Conservation (phyloP, 2,797 vertebrate genomes). For the Cossypha dichroa region DNA sequence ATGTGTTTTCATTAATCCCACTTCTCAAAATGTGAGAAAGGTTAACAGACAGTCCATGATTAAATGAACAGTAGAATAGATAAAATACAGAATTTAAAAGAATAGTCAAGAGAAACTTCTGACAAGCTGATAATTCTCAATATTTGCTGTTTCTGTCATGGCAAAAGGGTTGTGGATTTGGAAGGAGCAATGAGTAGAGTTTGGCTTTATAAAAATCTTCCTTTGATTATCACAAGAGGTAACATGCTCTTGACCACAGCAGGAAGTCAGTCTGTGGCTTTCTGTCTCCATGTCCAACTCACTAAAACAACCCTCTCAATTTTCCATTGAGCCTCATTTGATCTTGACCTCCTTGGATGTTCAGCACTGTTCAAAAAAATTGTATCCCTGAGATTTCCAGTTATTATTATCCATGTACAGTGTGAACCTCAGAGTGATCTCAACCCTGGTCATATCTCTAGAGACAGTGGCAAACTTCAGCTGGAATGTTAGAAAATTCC, state of each 20-base stretch:
- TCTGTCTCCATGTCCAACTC: background rate
- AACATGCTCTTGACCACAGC: background rate
- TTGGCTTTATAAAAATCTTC: background rate
- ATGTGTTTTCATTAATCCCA: background rate
- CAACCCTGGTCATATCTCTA: background rate
- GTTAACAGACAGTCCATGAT: background rate
- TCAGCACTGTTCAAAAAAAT: background rate
- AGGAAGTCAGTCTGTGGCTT: background rate
- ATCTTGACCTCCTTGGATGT: fast-evolving
- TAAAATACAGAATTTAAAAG: background rate
- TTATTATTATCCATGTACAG: background rate
- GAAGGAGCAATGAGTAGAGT: background rate
- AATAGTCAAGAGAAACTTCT: background rate
- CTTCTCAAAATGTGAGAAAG: background rate
- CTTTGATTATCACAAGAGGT: background rate
- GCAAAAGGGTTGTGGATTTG: background rate
- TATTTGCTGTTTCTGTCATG: background rate
- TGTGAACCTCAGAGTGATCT: background rate
- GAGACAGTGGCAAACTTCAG: background rate
- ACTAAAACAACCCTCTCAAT: fast-evolving
- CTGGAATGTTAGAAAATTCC: background rate
- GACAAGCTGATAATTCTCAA: background rate
- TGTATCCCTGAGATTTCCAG: background rate
- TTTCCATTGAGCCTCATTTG: background rate
- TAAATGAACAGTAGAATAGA: background rate